Evolutionary conservation across 2,888 invertebrate species (phyloP), one percentile per base, ranked within the genome.

Genomic region (Trissolcus brochymenae): DNA sequence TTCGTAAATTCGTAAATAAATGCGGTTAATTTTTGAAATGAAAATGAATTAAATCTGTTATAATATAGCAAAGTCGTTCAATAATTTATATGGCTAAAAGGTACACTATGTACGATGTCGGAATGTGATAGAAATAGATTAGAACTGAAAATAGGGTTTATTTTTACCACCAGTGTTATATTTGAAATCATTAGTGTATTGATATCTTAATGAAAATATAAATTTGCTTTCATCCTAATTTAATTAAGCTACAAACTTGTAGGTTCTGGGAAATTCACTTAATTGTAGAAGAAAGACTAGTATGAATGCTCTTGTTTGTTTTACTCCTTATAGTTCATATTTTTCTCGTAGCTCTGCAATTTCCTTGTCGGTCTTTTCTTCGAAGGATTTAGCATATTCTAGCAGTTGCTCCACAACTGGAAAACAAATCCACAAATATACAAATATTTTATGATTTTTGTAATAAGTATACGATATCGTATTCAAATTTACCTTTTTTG

Each of bases 401-500:
- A 90, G 85, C 25, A 91, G 83, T 68, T 82, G 83, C 79, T 84
- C 84, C 53, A 91, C 78, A 80, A 84, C 91, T 91, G 81, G 89
- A 88, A 74, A 79, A 80, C n/a, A 9, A 29, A 29, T 7, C 6
- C 59, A 73, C 13, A 46, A 46, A 2, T 2, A 4, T 29, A 29
- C 9, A 46, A 46, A n/a, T 46, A n/a, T 46, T 14, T 50, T 4
- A 50, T 50, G 1, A 46, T 16, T 6, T 17, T 14, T 50, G 17
- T 17, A 50, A 17, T 50, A 6, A 17, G 19, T 50, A 17, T n/a
- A 6, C 2, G 6, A 4, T 19, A 50, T 50, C 19, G 14, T 46
- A 6, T 46, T 14, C 1, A 9, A 46, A 11, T 87, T 83, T 85
- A 94, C 94, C 87, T 85, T 91, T 87, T 87, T 93, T 93, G 86